These are phyloP conservation scores for Hirudo medicinalis DNA, from an alignment of 1,140 invertebrate species.

Conservation along the genomic window DNA sequence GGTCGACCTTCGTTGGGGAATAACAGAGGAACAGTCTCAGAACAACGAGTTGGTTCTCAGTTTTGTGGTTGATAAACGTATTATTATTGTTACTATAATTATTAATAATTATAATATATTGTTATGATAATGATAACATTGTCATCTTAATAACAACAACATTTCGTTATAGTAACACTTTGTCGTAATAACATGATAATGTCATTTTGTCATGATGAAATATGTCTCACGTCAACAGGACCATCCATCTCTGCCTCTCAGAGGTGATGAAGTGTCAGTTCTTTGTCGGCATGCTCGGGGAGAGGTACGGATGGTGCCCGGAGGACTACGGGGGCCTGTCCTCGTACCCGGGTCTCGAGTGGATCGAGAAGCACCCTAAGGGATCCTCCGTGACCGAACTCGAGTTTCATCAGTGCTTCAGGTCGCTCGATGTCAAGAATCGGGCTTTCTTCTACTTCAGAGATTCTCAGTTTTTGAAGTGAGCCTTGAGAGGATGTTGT, in stretches of 20 bases:
- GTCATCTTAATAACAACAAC: too few relatives aligned
- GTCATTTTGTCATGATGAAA: too few relatives aligned
- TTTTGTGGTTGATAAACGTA: too few relatives aligned
- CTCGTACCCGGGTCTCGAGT: constrained; percentile 34
- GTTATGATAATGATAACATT: too few relatives aligned
- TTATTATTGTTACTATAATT: too few relatives aligned
- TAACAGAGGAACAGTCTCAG: constrained; percentile 39
- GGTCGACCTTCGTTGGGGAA: constrained; percentile 45
- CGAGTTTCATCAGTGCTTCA: constrained; percentile 35
- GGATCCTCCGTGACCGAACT: constrained; percentile 44
- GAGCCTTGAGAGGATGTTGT: constrained; percentile 18
- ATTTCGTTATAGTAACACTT: too few relatives aligned
- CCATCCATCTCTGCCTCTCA: constrained; percentile 41
- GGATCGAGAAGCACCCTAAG: constrained; percentile 35
- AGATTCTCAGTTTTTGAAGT: constrained; percentile 28
- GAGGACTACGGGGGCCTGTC: constrained; percentile 31
- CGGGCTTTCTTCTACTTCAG: constrained; percentile 41
- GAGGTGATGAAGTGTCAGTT: constrained; percentile 41
- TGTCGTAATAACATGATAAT: too few relatives aligned
- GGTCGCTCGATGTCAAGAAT: constrained; percentile 29
- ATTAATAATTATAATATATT: too few relatives aligned
- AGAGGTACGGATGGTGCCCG: constrained; percentile 40
- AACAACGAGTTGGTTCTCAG: constrained; percentile 31
- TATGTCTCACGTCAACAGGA: constrained; percentile 26
- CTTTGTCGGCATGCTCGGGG: constrained; percentile 43